Conservation (phyloP, 2,888 invertebrate species). For the Halictus quadricinctus region DNA sequence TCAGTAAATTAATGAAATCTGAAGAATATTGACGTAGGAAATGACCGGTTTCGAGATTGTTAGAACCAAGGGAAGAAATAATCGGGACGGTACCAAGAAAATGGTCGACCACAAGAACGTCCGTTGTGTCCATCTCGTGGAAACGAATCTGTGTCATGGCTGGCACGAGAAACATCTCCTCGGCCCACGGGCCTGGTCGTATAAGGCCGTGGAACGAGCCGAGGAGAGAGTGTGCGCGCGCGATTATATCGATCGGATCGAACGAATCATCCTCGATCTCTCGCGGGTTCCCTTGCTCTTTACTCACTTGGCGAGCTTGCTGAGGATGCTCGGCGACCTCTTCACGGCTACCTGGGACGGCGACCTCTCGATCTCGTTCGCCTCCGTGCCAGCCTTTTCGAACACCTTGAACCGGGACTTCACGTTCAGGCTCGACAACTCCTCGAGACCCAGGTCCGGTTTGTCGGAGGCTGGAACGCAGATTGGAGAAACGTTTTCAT, state of each 20-base stretch:
- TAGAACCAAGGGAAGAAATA: neutral
- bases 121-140: constrained; percentile 32
- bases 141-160: constrained; percentile 61
- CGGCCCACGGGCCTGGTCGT: neutral
- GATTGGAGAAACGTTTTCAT: constrained; percentile 25
- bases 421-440: constrained; percentile 91
- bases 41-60: neutral
- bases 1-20: neutral
- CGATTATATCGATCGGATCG: constrained; percentile 8
- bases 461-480: constrained; percentile 89
- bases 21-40: neutral
- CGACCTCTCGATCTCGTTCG: constrained; percentile 83
- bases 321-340: constrained; percentile 89
- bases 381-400: constrained; percentile 85
- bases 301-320: constrained; percentile 90
- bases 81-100: constrained; percentile 29
- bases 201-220: constrained; percentile 15
- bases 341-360: constrained; percentile 85
- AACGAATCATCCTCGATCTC: neutral
- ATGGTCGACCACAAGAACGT: constrained; percentile 39
- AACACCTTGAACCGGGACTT: constrained; percentile 94
- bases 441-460: constrained; percentile 92
- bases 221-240: constrained; percentile 17
- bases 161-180: constrained; percentile 35
- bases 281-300: neutral